These are phyloP conservation scores for Drosophila neonasuta DNA, from an alignment of 2,888 invertebrate species.

Conservation along the genomic window DNA sequence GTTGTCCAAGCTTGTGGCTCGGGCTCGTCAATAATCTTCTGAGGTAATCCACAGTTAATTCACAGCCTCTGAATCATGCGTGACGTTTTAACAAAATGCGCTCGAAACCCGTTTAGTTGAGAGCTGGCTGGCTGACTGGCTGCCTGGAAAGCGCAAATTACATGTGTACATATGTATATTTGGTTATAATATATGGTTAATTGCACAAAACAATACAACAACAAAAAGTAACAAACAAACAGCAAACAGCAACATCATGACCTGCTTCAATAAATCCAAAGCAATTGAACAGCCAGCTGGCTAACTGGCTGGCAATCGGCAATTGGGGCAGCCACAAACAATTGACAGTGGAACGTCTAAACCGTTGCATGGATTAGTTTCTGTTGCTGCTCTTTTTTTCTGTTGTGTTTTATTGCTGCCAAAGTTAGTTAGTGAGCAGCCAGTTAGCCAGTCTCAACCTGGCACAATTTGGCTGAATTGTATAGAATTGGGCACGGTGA, in stretches of 20 bases:
- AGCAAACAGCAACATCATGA: constrained; percentile 45
- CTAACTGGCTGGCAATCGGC: constrained; percentile 30
- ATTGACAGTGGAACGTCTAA: constrained; percentile 44
- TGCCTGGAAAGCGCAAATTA: constrained; percentile 40
- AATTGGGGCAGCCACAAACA: constrained; percentile 51
- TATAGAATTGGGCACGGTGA: constrained; percentile 57
- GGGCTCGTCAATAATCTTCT: constrained; percentile 25
- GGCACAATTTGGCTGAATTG: constrained; percentile 55
- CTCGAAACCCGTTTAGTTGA: constrained; percentile 45
- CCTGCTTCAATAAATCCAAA: constrained; percentile 66
- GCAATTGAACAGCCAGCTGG: constrained; percentile 20
- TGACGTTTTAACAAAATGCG: constrained; percentile 41
- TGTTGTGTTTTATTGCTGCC: constrained; percentile 35
- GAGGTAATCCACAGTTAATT: constrained; percentile 46
- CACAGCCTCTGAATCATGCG: constrained; percentile 49
- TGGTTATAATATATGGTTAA: constrained; percentile 44
- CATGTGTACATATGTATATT: constrained; percentile 19
- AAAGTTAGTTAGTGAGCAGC: constrained; percentile 40
- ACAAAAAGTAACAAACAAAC: constrained; percentile 1
- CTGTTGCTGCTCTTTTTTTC: constrained; percentile 3
- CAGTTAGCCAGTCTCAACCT: constrained; percentile 17
- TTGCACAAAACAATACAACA: constrained; percentile 54
- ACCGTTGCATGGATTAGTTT: constrained; percentile 60
- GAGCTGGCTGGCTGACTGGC: constrained; percentile 3
- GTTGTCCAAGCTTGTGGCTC: not conserved